Evolutionary conservation across 2,888 invertebrate genomes (phyloP).

Genomic region (Tridacna crocea): DNA sequence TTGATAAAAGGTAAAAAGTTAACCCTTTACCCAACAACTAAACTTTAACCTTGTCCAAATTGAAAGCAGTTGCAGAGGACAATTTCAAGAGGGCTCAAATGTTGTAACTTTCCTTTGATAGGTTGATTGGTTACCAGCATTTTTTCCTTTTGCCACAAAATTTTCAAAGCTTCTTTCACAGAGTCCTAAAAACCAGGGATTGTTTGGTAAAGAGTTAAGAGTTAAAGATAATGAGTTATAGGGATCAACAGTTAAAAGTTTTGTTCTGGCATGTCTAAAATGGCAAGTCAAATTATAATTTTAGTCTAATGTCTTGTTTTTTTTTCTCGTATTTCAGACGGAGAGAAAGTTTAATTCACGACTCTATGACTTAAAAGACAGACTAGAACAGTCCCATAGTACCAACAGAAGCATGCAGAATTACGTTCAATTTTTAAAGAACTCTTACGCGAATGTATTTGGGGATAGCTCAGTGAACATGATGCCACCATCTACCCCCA

Average conservation of each 20-base stretch:
- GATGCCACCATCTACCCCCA: constrained; percentile 64
- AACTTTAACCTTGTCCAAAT: no score
- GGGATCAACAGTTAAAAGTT: no score
- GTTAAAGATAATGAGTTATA: background rate
- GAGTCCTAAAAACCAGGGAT: no score
- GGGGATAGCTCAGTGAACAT: constrained; percentile 77
- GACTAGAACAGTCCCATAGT: constrained; percentile 83
- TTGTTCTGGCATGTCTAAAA: background rate
- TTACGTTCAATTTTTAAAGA: constrained; percentile 84
- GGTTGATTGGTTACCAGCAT: background rate
- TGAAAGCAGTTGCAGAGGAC: no score
- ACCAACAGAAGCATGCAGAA: constrained; percentile 84
- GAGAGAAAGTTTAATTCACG: constrained; percentile 83
- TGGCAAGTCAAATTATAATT: background rate
- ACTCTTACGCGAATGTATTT: constrained; percentile 83
- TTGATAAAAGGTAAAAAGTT: no score
- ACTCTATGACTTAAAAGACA: constrained; percentile 83
- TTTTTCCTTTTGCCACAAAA: background rate
- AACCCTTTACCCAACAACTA: no score
- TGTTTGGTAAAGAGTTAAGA: background rate
- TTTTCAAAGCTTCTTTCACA: background rate
- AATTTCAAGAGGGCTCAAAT: no score
- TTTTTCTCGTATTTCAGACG: constrained; percentile 70
- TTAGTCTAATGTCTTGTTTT: constrained; percentile 12
- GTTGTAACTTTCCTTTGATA: no score